phyloP scores from a whole-genome alignment of 1,140 invertebrate genomes.

The Nephotettix cincticeps region DNA sequence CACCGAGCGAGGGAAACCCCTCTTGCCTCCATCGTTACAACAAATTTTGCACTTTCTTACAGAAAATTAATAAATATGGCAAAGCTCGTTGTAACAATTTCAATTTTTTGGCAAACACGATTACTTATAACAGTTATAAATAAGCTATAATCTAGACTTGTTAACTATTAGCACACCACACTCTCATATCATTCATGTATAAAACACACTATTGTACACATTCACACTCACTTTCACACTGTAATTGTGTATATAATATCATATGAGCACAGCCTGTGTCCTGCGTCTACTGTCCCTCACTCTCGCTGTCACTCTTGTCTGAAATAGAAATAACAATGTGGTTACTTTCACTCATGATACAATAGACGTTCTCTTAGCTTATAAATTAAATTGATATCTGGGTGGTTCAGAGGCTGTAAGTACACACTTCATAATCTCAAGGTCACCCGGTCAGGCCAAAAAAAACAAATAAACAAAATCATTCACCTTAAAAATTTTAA shows the following conservation, averaged over 20 bases:
- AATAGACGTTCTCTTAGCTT: too few relatives aligned
- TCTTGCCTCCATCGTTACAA: constrained; percentile 20
- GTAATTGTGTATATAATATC: neutral
- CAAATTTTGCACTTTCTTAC: constrained; percentile 7
- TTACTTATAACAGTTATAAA: constrained; percentile 15
- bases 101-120: constrained; percentile 13
- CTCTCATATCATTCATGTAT: too few relatives aligned
- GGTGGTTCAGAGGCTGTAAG: too few relatives aligned
- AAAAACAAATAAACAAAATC: too few relatives aligned
- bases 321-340: constrained; percentile 57
- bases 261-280: neutral
- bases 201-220: constrained; percentile 7
- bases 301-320: constrained; percentile 92
- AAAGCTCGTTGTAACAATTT: constrained; percentile 20
- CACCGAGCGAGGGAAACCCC: neutral
- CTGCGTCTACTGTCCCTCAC: constrained; percentile 73
- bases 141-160: constrained; percentile 10
- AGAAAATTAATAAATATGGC: neutral
- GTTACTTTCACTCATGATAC: too few relatives aligned
- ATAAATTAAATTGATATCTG: too few relatives aligned
- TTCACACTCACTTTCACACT: neutral
- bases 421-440: too few relatives aligned
- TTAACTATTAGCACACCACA: constrained; percentile 7
- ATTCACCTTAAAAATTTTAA: too few relatives aligned
- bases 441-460: too few relatives aligned